These are phyloP conservation scores for Micrastur ruficollis DNA, from an alignment of 2,797 vertebrate genomes.

Conservation along the genomic window DNA sequence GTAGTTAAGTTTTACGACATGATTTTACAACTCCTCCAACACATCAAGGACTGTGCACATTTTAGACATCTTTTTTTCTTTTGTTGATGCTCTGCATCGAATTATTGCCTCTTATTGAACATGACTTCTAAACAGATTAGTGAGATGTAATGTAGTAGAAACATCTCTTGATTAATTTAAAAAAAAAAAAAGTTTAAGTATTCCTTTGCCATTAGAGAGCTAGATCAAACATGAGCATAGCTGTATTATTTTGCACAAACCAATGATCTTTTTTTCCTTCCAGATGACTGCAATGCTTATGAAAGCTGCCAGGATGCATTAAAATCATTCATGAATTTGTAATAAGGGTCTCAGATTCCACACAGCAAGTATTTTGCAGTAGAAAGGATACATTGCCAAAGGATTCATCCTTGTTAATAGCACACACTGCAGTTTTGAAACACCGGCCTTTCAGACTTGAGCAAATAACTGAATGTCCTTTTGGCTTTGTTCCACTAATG, in stretches of 20 bases:
- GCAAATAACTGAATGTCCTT: constrained; percentile 65
- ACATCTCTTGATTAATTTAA: not conserved
- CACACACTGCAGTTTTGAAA: constrained; percentile 29
- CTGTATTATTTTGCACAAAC: constrained; percentile 46
- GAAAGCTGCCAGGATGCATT: constrained; percentile 72
- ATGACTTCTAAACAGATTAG: not conserved
- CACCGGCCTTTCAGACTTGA: constrained; percentile 4
- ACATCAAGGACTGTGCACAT: not conserved
- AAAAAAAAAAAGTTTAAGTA: not conserved
- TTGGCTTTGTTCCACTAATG: constrained; percentile 71
- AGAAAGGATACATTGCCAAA: constrained; percentile 60
- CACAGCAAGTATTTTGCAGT: constrained; percentile 35
- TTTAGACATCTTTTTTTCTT: not conserved
- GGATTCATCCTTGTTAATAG: constrained; percentile 54
- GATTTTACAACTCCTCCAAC: not conserved
- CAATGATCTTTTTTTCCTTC: constrained; percentile 49
- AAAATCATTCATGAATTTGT: constrained; percentile 74
- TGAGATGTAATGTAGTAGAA: not conserved
- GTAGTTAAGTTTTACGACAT: not conserved
- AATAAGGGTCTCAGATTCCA: constrained; percentile 65
- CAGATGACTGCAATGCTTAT: constrained; percentile 58
- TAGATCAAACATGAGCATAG: not conserved
- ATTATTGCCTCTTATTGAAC: not conserved
- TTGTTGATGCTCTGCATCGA: not conserved
- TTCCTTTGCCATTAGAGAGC: not conserved